phyloP scores from a whole-genome alignment of 2,113 vertebrate genomes.

The Nycticorax nycticorax region DNA sequence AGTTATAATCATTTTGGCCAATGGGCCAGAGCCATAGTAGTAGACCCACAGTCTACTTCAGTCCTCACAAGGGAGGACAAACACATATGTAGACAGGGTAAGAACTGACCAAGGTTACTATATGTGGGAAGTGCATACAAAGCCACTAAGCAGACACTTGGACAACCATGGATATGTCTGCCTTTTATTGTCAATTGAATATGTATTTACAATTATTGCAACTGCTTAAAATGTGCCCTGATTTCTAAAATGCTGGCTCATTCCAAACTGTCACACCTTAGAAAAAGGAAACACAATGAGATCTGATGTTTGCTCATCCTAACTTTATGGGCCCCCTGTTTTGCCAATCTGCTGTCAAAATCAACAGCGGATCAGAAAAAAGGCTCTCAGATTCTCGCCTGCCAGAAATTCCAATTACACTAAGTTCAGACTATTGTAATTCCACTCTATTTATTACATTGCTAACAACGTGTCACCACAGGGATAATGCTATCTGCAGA shows the following conservation, averaged over 20 bases:
- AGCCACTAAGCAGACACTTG: not conserved
- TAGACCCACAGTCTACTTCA: not conserved
- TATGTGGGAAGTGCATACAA: not conserved
- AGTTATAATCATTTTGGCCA: not conserved
- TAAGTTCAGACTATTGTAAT: not conserved
- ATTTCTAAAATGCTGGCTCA: not conserved
- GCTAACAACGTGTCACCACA: not conserved
- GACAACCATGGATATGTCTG: rapidly evolving
- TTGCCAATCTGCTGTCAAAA: not conserved
- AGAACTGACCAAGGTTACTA: not conserved
- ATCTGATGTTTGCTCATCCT: not conserved
- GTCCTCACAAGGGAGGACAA: not conserved
- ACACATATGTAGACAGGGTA: rapidly evolving
- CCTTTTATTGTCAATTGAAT: not conserved
- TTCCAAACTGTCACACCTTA: not conserved
- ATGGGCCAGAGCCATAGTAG: not conserved
- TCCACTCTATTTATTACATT: not conserved
- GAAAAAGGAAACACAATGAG: not conserved
- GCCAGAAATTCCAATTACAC: not conserved
- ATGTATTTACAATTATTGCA: not conserved
- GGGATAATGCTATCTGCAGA: not conserved
- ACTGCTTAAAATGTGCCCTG: not conserved
- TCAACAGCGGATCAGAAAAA: not conserved
- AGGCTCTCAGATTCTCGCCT: not conserved
- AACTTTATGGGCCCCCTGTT: not conserved